Evolutionary conservation across 2,888 invertebrate species (phyloP).

Genomic region (Dicyrtoma fusca): DNA sequence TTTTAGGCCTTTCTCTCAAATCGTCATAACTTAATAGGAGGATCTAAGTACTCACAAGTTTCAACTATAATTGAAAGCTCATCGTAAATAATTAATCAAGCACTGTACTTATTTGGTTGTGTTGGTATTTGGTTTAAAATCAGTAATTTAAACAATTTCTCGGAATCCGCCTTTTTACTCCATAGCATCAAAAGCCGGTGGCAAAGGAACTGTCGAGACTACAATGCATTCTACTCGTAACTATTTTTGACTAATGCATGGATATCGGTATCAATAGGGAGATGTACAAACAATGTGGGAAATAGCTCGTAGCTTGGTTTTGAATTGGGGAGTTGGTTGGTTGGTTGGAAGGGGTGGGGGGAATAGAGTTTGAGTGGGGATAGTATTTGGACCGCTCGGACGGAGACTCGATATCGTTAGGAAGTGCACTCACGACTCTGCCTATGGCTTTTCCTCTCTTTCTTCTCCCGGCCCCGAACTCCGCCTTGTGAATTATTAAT

Average conservation of each 20-base stretch:
- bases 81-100: too few relatives aligned
- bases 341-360: neutral
- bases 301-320: neutral
- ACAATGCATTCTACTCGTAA: neutral
- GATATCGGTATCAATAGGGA: too few relatives aligned
- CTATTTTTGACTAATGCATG: neutral
- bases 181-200: neutral
- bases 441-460: constrained; percentile 47
- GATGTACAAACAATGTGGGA: neutral
- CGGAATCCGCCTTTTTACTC: too few relatives aligned
- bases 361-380: constrained; percentile 10
- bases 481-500: constrained; percentile 54
- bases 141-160: too few relatives aligned
- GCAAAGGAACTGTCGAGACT: neutral
- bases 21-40: too few relatives aligned
- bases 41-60: too few relatives aligned
- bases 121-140: too few relatives aligned
- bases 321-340: constrained; percentile 6
- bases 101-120: too few relatives aligned
- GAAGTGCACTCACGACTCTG: constrained; percentile 51
- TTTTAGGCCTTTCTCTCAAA: too few relatives aligned
- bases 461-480: constrained; percentile 48
- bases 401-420: constrained; percentile 40
- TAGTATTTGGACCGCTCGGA: constrained; percentile 14
- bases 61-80: too few relatives aligned